Percentiles rank a stretch among this genome's conserved stretches.
These are phyloP conservation scores for Stomorhina lunata DNA, from an alignment of 2,888 invertebrate genomes.

Conservation along the genomic window DNA sequence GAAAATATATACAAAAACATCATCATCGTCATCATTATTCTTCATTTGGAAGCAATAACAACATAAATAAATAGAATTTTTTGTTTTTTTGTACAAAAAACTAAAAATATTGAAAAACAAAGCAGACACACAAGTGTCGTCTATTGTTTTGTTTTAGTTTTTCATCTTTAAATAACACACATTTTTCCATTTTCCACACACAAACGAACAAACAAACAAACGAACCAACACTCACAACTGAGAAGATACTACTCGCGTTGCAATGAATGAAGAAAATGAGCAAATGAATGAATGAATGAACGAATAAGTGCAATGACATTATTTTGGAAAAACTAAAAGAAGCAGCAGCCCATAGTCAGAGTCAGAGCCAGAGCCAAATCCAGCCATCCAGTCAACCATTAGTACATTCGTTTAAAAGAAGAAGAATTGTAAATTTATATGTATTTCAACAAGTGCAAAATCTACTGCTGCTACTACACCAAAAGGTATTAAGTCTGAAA, in stretches of 20 bases:
- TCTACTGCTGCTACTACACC: constrained; percentile 5
- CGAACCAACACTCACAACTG: not conserved
- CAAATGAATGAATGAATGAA: constrained; percentile 27
- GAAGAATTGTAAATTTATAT: constrained; percentile 8
- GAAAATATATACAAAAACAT: constrained; percentile 33
- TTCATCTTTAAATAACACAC: constrained; percentile 43
- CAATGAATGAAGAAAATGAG: constrained; percentile 17
- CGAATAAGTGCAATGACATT: constrained; percentile 61
- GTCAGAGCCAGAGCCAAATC: not conserved
- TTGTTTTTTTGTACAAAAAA: too few species aligned
- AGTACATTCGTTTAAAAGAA: too few species aligned
- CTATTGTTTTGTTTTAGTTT: constrained; percentile 55
- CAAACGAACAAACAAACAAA: not conserved
- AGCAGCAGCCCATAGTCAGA: not conserved
- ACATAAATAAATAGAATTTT: too few species aligned
- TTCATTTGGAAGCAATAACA: too few species aligned
- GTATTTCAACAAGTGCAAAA: constrained; percentile 60
- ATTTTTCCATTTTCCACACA: too few species aligned
- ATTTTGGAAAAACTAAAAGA: constrained; percentile 57
- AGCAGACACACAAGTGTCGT: constrained; percentile 64
- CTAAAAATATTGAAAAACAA: constrained; percentile 50
- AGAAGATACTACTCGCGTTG: not conserved
- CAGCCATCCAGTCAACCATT: not conserved
- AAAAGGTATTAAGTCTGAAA: constrained; percentile 54
- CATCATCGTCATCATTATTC: too few species aligned